phyloP scores from a whole-genome alignment of 2,113 vertebrate genomes.

The Gnathonemus longibarbis region DNA sequence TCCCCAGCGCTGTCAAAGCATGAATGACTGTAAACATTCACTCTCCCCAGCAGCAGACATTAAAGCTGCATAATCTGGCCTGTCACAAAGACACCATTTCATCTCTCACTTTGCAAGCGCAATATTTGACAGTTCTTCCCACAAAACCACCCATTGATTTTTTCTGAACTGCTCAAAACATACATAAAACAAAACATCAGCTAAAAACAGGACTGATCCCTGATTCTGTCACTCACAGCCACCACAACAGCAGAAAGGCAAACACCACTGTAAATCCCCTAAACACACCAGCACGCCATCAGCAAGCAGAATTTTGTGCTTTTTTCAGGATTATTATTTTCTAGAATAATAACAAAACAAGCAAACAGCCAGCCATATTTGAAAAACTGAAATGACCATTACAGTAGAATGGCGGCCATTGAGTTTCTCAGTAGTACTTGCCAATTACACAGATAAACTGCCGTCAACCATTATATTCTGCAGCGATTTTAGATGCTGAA shows the following conservation, averaged over 20 bases:
- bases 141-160: not conserved
- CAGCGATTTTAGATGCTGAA: not conserved
- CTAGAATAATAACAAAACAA: not conserved
- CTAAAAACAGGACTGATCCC: not conserved
- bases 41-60: not conserved
- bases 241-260: not conserved
- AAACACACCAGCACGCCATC: not conserved
- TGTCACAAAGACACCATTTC: not conserved
- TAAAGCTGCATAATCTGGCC: not conserved
- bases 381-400: not conserved
- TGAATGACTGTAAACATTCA: not conserved
- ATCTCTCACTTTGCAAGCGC: not conserved
- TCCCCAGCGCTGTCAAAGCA: not conserved
- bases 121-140: not conserved
- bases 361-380: not conserved
- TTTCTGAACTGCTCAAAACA: not conserved
- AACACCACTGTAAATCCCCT: not conserved
- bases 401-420: not conserved
- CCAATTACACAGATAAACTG: not conserved
- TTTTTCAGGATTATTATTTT: not conserved
- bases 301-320: not conserved
- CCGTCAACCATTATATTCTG: not conserved
- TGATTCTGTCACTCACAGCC: not conserved
- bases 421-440: not conserved
- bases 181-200: not conserved